Evolutionary conservation across 2,888 invertebrate genomes (phyloP).

Genomic region (Bombylius major): DNA sequence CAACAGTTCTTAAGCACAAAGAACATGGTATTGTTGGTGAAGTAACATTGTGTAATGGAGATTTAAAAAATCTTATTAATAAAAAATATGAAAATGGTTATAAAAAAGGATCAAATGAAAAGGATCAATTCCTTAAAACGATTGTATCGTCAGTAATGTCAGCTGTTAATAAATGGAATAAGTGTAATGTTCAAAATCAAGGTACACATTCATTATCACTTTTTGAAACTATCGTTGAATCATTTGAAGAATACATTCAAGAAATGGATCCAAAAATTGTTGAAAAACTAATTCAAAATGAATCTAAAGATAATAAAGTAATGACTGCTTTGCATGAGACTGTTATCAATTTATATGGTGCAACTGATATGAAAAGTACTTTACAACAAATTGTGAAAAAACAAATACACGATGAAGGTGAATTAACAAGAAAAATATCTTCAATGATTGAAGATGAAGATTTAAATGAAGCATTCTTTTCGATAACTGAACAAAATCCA

Average conservation of each 20-base stretch:
- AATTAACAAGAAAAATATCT: slow-evolving; percentile 49
- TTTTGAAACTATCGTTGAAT: neutral
- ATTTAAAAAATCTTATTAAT: neutral
- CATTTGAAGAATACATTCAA: neutral
- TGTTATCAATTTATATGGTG: neutral
- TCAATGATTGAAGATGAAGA: slow-evolving; percentile 51
- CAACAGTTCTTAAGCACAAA: neutral
- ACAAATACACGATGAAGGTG: slow-evolving; percentile 39
- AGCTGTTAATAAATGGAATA: neutral
- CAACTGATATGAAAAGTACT: neutral
- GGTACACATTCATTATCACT: neutral
- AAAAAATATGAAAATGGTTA: slow-evolving; percentile 2
- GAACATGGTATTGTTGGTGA: neutral
- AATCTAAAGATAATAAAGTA: neutral
- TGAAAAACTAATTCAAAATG: neutral
- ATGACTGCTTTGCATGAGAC: neutral
- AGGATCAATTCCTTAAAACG: neutral
- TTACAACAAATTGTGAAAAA: neutral
- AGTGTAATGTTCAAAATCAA: neutral
- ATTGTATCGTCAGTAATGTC: neutral
- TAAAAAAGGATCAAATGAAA: slow-evolving; percentile 3
- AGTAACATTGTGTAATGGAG: neutral
- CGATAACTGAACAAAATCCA: slow-evolving; percentile 13
- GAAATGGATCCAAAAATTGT: neutral
- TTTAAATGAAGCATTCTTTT: slow-evolving; percentile 46